Percentiles rank a stretch among this genome's conserved stretches.
phyloP scores from a whole-genome alignment of 2,888 invertebrate genomes.

The Lithophane semibrunnea region DNA sequence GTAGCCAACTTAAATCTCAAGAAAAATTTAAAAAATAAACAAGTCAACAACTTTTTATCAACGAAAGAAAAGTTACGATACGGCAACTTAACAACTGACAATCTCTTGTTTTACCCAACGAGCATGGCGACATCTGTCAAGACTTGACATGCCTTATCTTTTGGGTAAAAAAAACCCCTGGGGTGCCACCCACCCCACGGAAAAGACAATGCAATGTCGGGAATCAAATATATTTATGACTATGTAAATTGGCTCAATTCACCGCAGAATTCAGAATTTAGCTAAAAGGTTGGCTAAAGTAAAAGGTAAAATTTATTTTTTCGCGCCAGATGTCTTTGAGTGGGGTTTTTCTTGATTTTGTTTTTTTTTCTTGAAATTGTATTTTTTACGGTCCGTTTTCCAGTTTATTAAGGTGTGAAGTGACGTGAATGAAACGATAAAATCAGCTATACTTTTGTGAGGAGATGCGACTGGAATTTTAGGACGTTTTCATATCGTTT shows the following conservation, averaged over 20 bases:
- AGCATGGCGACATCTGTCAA: constrained; percentile 88
- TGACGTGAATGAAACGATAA: constrained; percentile 59
- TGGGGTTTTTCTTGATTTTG: constrained; percentile 67
- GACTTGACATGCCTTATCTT: constrained; percentile 87
- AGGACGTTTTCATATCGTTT: too few species aligned
- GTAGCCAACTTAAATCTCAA: not conserved
- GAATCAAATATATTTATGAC: constrained; percentile 89
- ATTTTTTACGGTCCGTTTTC: constrained; percentile 50
- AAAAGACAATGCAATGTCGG: constrained; percentile 77
- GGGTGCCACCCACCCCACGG: constrained; percentile 79
- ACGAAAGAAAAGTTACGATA: constrained; percentile 24
- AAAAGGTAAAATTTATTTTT: constrained; percentile 74
- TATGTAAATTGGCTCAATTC: constrained; percentile 88
- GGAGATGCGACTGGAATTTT: too few species aligned
- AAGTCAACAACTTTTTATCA: constrained; percentile 43
- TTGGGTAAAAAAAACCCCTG: constrained; percentile 79
- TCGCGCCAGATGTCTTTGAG: constrained; percentile 77
- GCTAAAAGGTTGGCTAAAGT: constrained; percentile 72
- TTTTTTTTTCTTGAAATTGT: constrained; percentile 61
- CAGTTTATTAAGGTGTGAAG: constrained; percentile 62
- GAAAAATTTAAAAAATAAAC: constrained; percentile 18
- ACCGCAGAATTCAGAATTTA: constrained; percentile 77
- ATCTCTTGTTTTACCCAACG: constrained; percentile 83
- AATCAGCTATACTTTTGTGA: constrained; percentile 5
- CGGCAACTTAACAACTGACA: constrained; percentile 64